Evolutionary conservation across 2,888 invertebrate genomes (phyloP).

Genomic region (Hypomecis punctinalis): DNA sequence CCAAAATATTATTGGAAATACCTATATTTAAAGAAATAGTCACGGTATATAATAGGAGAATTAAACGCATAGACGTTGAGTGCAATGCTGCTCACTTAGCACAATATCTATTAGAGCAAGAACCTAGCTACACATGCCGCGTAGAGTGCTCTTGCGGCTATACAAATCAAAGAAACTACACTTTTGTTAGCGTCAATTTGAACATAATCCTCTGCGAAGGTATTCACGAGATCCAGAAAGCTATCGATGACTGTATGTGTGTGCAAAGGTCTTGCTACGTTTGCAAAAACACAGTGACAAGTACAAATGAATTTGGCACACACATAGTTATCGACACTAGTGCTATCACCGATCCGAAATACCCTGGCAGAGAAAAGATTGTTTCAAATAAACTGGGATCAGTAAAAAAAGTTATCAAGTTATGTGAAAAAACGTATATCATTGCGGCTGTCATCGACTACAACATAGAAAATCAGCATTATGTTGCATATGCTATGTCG

Average conservation of each 20-base stretch:
- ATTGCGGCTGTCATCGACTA: neutral
- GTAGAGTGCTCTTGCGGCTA: neutral
- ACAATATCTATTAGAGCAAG: neutral
- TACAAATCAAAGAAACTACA: neutral
- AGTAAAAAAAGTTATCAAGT: neutral
- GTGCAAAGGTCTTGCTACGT: neutral
- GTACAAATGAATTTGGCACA: neutral
- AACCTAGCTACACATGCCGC: constrained; percentile 2
- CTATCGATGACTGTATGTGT: neutral
- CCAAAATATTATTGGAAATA: neutral
- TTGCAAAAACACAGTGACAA: neutral
- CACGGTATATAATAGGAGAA: neutral
- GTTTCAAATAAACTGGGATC: neutral
- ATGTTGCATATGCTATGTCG: neutral
- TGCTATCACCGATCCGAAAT: neutral
- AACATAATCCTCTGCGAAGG: neutral
- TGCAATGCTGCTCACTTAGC: constrained; percentile 8
- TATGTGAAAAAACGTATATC: neutral
- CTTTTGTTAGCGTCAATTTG: neutral
- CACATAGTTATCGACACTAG: neutral
- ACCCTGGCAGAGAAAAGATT: neutral
- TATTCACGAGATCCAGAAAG: neutral
- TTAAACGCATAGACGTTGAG: neutral
- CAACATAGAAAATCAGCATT: neutral
- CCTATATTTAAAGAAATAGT: neutral